Base-by-base conservation (phyloP, 2,113 vertebrate species). In the Catharus minimus region DNA sequence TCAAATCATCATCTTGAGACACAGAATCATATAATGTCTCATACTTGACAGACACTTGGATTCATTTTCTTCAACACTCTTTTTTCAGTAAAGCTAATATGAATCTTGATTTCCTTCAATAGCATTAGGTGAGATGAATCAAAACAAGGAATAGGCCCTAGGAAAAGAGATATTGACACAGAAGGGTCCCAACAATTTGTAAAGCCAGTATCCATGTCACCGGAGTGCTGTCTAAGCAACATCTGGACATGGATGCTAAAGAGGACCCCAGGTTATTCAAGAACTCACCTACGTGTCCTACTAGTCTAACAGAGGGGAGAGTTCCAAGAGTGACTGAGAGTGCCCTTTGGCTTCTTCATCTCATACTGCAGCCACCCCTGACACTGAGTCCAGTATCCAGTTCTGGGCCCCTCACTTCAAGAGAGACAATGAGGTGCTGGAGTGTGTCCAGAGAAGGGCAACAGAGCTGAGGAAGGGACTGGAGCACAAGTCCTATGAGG, bases 241-340 rank as follows among this genome's bases (percentile, higher is more conserved):
- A 46, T 23, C 33, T 71, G 53, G 38, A 57, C 3, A 36, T 4
- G 24, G 24, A 66, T 38, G 8, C 4, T 64, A 65, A 60, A 83
- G 27, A 68, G 22, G 20, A 64, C 6, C 5, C 39, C 36, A 52
- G 26, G 3, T 68, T 64, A 33, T 33, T 14, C 22, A 58, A 71
- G 15, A 55, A 4, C 36, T 71, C 23, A 15, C 2, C 23, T 43
- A 18, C 0, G 0, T 44, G 38, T 60, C n/a, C 46, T 66, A 7
- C 9, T 57, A 76, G 26, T 7, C 15, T 33, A 46, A 55, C 0
- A 47, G 52, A 75, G 43, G 12, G 7, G 22, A 64, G 13, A 33
- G 4, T 47, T 92, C 28, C 56, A 44, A 7, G 19, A 52, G 12
- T 11, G 20, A 32, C 6, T 68, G 46, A 72, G 36, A 11, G 8